These are phyloP conservation scores for Heliconius aoede DNA, from an alignment of 2,888 invertebrate genomes.

Conservation along the genomic window DNA sequence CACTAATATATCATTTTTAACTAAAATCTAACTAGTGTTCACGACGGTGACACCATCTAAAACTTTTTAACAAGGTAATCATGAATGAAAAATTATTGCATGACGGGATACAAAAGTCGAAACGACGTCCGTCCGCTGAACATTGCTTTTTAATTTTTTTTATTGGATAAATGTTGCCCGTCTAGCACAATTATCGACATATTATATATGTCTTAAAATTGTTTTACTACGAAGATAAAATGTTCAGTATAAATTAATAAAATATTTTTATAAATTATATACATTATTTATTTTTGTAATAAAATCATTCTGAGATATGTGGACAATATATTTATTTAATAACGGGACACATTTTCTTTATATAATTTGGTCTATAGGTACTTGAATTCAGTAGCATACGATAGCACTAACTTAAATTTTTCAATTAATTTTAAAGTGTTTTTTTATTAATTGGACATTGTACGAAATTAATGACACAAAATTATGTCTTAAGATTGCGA, in stretches of 20 bases:
- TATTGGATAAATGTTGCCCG: slow-evolving; percentile 62
- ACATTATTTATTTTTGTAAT: neutral
- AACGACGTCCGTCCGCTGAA: slow-evolving; percentile 80
- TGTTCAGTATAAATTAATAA: too few species aligned
- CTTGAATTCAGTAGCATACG: too few species aligned
- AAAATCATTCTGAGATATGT: neutral
- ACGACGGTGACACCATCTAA: slow-evolving; percentile 76
- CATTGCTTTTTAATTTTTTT: slow-evolving; percentile 71
- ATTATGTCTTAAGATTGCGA: too few species aligned
- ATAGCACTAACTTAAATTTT: too few species aligned
- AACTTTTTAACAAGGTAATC: slow-evolving; percentile 78
- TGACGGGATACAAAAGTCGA: slow-evolving; percentile 83
- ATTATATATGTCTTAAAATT: neutral
- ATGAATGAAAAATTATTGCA: slow-evolving; percentile 83
- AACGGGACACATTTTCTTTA: neutral
- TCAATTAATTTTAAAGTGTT: too few species aligned
- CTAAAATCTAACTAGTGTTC: slow-evolving; percentile 77
- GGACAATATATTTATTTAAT: neutral
- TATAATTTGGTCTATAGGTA: neutral
- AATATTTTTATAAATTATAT: neutral
- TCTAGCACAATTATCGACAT: neutral
- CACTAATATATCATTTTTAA: slow-evolving; percentile 80
- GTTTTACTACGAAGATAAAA: neutral
- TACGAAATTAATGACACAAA: too few species aligned
- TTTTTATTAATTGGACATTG: too few species aligned